Evolutionary conservation across 2,797 vertebrate species (phyloP).

Genomic region (Podarcis lilfordi): DNA sequence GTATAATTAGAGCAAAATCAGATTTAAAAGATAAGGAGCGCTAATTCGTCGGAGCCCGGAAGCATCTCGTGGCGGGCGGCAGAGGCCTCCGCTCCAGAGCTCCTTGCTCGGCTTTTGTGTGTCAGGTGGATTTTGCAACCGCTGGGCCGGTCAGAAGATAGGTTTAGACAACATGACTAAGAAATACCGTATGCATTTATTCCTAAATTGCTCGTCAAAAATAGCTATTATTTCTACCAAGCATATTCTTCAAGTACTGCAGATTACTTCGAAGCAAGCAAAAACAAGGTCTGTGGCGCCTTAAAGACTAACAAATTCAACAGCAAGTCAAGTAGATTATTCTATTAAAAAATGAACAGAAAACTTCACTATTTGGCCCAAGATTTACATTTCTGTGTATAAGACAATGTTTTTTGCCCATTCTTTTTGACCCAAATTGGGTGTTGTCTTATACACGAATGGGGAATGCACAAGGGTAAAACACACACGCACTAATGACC

Average conservation of each 20-base stretch:
- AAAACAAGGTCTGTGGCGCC: too few relatives aligned
- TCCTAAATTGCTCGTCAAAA: neutral
- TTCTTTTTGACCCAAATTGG: too few relatives aligned
- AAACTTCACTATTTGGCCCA: neutral
- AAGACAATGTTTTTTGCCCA: too few relatives aligned
- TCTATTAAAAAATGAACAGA: neutral
- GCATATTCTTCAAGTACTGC: neutral
- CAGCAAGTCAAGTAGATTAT: neutral
- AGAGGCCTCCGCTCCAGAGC: too few relatives aligned
- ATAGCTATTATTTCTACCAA: neutral
- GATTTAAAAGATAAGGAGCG: neutral
- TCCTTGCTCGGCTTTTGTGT: neutral
- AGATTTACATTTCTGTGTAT: neutral
- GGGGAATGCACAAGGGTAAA: too few relatives aligned
- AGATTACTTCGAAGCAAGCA: too few relatives aligned
- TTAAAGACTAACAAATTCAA: neutral
- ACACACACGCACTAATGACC: too few relatives aligned
- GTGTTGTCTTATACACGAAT: too few relatives aligned
- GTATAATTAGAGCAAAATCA: neutral
- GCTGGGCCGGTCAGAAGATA: neutral
- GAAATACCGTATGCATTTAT: neutral
- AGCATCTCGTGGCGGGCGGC: too few relatives aligned
- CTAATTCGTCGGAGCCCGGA: neutral
- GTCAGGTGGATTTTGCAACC: neutral
- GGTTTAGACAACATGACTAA: neutral